phyloP scores from a whole-genome alignment of 2,888 invertebrate genomes.

The Horisme vitalbata region DNA sequence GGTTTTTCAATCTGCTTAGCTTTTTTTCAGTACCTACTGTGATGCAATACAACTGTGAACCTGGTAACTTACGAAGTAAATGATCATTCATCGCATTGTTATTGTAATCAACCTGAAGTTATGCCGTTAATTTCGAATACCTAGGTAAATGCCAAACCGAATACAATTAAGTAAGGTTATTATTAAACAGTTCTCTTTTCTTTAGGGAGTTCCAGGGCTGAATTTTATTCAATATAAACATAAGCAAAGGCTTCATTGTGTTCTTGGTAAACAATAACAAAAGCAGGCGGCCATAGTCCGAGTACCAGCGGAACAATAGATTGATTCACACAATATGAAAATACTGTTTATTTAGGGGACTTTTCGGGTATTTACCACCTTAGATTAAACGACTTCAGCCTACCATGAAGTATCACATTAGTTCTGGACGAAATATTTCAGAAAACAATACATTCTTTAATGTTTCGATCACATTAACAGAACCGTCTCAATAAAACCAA shows the following conservation, averaged over 20 bases:
- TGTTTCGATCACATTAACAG: not conserved
- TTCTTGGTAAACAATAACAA: conserved; percentile 56
- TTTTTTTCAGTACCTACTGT: too few relatives aligned
- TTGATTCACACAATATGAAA: conserved; percentile 39
- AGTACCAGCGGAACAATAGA: conserved; percentile 40
- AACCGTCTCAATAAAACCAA: conserved; percentile 8
- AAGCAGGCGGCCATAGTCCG: conserved; percentile 37
- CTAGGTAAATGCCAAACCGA: too few relatives aligned
- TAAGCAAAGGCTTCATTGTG: conserved; percentile 44
- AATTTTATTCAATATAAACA: conserved; percentile 53
- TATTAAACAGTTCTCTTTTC: conserved; percentile 37
- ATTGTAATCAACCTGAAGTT: too few relatives aligned
- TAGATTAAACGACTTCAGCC: not conserved
- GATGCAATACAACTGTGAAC: too few relatives aligned
- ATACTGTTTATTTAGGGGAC: conserved; percentile 25
- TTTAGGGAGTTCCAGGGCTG: conserved; percentile 36
- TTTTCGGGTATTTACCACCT: conserved; percentile 2
- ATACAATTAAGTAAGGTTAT: too few relatives aligned
- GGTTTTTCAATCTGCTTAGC: too few relatives aligned
- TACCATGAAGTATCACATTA: not conserved
- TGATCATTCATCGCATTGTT: too few relatives aligned
- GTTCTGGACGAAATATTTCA: too few relatives aligned
- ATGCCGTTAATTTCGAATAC: too few relatives aligned
- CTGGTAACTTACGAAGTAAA: too few relatives aligned
- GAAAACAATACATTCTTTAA: not conserved